Percentiles rank a stretch among this genome's conserved stretches.
Conservation (phyloP, 2,888 invertebrate genomes). For the Dolomedes plantarius region DNA sequence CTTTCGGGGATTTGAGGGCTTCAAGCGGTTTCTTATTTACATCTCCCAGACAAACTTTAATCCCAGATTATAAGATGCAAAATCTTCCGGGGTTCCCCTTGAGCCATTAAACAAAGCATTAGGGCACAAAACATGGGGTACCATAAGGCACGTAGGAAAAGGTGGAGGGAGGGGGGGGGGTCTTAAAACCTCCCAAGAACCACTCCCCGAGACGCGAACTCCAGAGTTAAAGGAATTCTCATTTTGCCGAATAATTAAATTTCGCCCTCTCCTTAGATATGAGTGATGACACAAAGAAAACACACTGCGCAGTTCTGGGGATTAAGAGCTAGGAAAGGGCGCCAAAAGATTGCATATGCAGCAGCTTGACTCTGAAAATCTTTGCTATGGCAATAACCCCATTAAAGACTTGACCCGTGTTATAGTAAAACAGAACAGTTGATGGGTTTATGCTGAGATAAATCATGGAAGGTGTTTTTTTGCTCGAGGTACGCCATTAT, state of each 20-base stretch:
- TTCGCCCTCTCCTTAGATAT: background rate
- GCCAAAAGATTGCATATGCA: too few relatives aligned
- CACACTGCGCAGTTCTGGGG: background rate
- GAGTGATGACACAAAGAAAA: constrained; percentile 6
- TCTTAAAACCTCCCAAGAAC: background rate
- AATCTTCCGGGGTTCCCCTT: background rate
- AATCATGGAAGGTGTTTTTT: too few relatives aligned
- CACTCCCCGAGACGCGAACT: background rate
- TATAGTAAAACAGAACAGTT: too few relatives aligned
- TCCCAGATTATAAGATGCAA: background rate
- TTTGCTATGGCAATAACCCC: background rate
- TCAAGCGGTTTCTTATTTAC: background rate
- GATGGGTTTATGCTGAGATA: too few relatives aligned
- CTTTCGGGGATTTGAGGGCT: background rate
- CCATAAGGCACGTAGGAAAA: too few relatives aligned
- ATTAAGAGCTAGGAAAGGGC: background rate
- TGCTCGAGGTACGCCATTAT: too few relatives aligned
- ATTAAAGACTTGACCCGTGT: background rate
- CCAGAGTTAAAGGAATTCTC: background rate
- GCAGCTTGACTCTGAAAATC: too few relatives aligned
- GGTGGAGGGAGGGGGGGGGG: background rate
- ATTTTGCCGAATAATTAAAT: background rate
- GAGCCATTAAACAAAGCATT: constrained; percentile 3
- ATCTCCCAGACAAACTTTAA: background rate
- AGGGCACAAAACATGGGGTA: background rate